Conservation (phyloP, 2,797 vertebrate genomes). For the Sylvia borin region DNA sequence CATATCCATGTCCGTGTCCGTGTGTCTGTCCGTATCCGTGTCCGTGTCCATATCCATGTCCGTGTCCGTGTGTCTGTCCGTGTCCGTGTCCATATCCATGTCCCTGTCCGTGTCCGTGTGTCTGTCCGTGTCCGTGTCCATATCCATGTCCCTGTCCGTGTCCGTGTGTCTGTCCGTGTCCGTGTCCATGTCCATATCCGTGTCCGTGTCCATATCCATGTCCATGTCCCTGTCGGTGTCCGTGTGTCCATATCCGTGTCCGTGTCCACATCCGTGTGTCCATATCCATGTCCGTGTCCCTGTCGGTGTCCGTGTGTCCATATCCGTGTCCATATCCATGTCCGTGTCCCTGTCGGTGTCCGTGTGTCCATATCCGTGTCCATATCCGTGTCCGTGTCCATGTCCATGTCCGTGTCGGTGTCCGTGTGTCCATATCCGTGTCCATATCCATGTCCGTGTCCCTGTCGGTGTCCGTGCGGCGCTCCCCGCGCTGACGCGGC, state of each 20-base stretch:
- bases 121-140: background rate
- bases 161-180: too few species aligned
- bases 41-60: background rate
- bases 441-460: background rate
- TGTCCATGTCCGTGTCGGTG: background rate
- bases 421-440: background rate
- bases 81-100: background rate
- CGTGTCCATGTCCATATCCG: too few species aligned
- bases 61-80: background rate
- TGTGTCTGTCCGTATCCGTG: background rate
- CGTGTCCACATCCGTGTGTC: background rate
- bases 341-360: background rate
- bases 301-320: background rate
- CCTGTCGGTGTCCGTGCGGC: background rate
- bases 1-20: too few species aligned
- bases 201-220: too few species aligned
- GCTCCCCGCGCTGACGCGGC: background rate
- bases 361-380: too few species aligned
- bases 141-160: background rate
- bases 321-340: background rate
- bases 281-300: background rate
- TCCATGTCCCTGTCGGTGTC: background rate
- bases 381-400: too few species aligned
- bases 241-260: background rate
- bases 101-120: background rate